These are phyloP conservation scores for Oxycera nigricornis DNA, from an alignment of 2,888 invertebrate genomes.

Conservation along the genomic window DNA sequence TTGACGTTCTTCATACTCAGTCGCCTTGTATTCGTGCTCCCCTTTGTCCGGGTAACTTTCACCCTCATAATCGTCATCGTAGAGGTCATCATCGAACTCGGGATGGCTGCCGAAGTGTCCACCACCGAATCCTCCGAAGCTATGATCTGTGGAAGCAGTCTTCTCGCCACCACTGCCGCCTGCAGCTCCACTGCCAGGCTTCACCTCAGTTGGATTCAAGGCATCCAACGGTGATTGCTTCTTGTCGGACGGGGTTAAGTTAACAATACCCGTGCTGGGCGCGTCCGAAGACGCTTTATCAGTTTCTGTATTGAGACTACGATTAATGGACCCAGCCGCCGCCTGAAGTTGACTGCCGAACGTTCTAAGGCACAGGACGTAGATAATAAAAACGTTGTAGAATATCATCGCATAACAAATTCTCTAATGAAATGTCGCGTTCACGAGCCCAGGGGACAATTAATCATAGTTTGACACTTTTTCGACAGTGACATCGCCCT, in stretches of 20 bases:
- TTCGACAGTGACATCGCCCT: conserved; percentile 37
- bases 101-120: conserved; percentile 23
- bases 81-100: conserved; percentile 46
- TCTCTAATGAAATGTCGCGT: conserved; percentile 36
- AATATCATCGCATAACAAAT: conserved; percentile 43
- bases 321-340: conserved; percentile 39
- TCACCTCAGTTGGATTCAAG: conserved; percentile 25
- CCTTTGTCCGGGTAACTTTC: conserved; percentile 57
- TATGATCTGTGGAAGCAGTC: conserved; percentile 19
- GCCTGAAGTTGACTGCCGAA: conserved; percentile 37
- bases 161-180: not conserved
- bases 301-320: conserved; percentile 16
- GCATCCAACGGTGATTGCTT: conserved; percentile 21
- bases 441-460: conserved; percentile 28
- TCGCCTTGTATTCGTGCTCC: conserved; percentile 60
- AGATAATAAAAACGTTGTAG: conserved; percentile 43
- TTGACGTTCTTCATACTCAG: conserved; percentile 62
- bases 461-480: conserved; percentile 38
- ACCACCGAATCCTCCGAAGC: conserved; percentile 19
- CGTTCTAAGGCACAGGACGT: conserved; percentile 45
- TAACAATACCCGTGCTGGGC: not conserved
- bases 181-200: not conserved
- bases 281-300: conserved; percentile 14
- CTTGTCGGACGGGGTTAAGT: conserved; percentile 6
- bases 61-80: conserved; percentile 58